Percentiles rank a stretch among this genome's conserved stretches.
phyloP scores from a whole-genome alignment of 1,140 invertebrate genomes.

The Lepidurus packardi region DNA sequence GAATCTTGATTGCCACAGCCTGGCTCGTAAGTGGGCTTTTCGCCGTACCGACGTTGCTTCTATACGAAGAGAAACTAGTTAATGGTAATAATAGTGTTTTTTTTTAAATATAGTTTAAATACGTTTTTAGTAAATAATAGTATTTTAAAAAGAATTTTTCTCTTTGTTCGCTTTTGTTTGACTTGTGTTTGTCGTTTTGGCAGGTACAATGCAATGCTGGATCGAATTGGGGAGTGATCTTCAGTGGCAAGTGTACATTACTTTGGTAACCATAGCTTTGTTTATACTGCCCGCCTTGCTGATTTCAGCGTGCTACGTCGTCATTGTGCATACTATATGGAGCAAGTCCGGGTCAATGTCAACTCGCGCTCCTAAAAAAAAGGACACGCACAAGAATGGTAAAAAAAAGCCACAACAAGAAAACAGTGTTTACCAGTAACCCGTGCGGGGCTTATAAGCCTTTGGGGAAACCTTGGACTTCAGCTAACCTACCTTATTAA shows the following conservation, averaged over 20 bases:
- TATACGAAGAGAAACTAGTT: conserved; percentile 66
- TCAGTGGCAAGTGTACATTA: conserved; percentile 86
- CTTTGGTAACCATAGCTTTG: conserved; percentile 68
- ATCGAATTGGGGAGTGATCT: conserved; percentile 68
- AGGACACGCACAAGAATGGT: conserved; percentile 24
- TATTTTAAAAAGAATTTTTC: not conserved
- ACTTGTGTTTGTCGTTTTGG: not conserved
- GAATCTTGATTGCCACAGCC: conserved; percentile 66
- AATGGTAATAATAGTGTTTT: conserved; percentile 38
- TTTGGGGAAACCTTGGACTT: not conserved
- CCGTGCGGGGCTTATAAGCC: not conserved
- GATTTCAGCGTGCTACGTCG: conserved; percentile 81
- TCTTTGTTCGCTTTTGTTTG: not conserved
- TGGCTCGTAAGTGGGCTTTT: conserved; percentile 80
- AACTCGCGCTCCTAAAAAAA: conserved; percentile 21
- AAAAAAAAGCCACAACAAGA: not conserved
- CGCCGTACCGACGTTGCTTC: conserved; percentile 71
- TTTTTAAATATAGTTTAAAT: not conserved
- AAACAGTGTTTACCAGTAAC: not conserved
- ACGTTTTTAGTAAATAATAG: not conserved
- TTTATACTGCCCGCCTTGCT: conserved; percentile 84
- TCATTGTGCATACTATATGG: conserved; percentile 91
- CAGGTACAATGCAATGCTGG: conserved; percentile 78
- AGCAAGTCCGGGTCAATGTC: conserved; percentile 55
- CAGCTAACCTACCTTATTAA: not conserved